Base-by-base conservation (phyloP, 2,113 vertebrate genomes). In the Haemorhous mexicanus region DNA sequence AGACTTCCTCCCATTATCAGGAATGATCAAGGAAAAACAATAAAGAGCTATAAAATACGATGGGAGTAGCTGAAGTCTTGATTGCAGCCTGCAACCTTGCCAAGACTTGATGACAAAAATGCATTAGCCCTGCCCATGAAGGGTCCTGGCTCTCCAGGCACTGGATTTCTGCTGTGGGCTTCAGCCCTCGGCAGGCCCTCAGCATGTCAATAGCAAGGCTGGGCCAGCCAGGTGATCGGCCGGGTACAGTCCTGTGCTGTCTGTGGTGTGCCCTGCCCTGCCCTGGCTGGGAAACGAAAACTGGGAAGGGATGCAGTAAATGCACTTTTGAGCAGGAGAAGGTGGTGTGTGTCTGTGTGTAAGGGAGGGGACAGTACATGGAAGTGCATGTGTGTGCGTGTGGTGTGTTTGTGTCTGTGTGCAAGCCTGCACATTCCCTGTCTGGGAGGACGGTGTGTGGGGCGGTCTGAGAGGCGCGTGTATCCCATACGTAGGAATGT, bases 21-120 rank as follows among this genome's bases (percentile, higher is more conserved):
- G 50, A 79, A 89, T 58, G 49, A 80, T 53, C 39, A 90, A 90
- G 43, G 62, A 55, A 94, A 87, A 93, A 49, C 69, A 89, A 72
- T 49, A 32, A 84, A 72, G 62, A 67, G 50, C 50, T 84, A 58
- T 75, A 62, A 94, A 94, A 67, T 37, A n/a, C n/a, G 43, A 21
- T 30, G 46, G 47, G 75, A 79, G 39, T 4, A 35, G 61, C 33
- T 47, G 49, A 70, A 72, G 22, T 8, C 59, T 70, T 21, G 50
- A 56, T 13, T 4, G 3, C 66, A 84, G 49, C 35, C 58, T 67
- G 49, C 47, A 37, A 15, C 43, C 15, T 56, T 37, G 44, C 66
- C 37, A 64, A 59, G 56, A 30, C 44, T 14, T 28, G 64, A 17
- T 18, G 47, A 33, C 33, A 67, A 21, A 28, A 72, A 41, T 2